Base-by-base conservation (phyloP, 2,797 vertebrate genomes). In the Borostomias antarcticus region DNA sequence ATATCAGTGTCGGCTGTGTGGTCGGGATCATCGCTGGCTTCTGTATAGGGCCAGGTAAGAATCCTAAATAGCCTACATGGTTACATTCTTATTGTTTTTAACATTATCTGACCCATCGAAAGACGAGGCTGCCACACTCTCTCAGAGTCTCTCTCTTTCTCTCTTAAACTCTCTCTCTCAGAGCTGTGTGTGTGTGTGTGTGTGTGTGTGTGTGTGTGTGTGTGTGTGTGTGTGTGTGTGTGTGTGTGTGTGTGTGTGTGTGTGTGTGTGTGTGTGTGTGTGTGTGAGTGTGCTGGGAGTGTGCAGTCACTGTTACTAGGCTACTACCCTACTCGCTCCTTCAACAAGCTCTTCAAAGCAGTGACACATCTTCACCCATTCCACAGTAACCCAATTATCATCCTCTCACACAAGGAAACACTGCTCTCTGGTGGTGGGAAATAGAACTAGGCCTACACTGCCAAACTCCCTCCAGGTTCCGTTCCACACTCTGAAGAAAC, bases 1-100 rank as follows among this genome's bases (percentile, higher is more conserved):
- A 95, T 15, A 47, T 94, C 72, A 90, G 93, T 0, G 88, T 96
- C 0, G 82, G 76, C 62, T 96, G 94, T 0, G 94, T 97, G 52
- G 86, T 95, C 0, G 95, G 95, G 52, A 95, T 96, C 73, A 96
- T 96, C 2, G 93, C 93, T 2, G 94, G 95, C 72, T 96, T 96
- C 92, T 96, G 96, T 89, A 92, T 96, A 26, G 95, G 95, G 62
- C 95, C 95, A 92, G 95, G 95, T 97, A 58, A 48, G 29, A 28
- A 32, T 17, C 19, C 25, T 2, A 10, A 43, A 43, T 43, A n/a
- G n/a, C n/a, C n/a, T n/a, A n/a, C n/a, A n/a, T n/a, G n/a, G n/a
- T n/a, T n/a, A n/a, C n/a, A n/a, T n/a, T n/a, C n/a, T n/a, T n/a
- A n/a, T n/a, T n/a, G n/a, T n/a, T n/a, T n/a, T n/a, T n/a, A n/a